Evolutionary conservation across 2,113 vertebrate species (phyloP), one percentile per base, ranked within the genome.

Genomic region (Meles meles): DNA sequence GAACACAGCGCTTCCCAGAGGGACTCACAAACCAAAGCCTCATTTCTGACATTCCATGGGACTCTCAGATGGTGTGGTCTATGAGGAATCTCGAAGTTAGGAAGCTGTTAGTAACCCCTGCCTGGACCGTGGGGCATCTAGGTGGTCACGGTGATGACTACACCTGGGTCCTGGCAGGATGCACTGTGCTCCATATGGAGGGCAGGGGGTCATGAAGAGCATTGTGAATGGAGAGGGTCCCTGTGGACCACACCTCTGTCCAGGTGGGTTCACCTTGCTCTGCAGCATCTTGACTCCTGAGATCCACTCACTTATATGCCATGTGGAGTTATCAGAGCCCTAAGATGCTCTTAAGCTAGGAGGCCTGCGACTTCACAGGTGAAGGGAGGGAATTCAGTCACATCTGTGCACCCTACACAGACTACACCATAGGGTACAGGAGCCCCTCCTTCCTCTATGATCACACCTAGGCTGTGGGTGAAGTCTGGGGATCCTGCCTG

Each of bases 361-460:
- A 31, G 55, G 65, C 2, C n/a, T 29, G 7, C 6, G 42, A 31
- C 14, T 20, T 44, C 20, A 8, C 5, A n/a, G 44, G 67, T 17
- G 12, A 14, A 23, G 17, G 25, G 29, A 39, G 12, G 25, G 29
- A 29, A 27, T 10, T 23, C 6, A 44, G 42, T 37, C 27, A n/a
- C 11, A 27, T 6, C 42, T 12, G 25, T n/a, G 65, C 5, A 39
- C 5, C 9, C 39, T 23, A n/a, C 14, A 57, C 9, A 14, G 69
- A 20, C 10, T 13, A 4, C 1, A 52, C 7, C 15, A 1, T 0
- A 15, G 37, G 21, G 39, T 7, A 12, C 8, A 8, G 55, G 34
- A 9, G 39, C 29, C 11, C 4, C 0, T 0, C 52, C 37, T 52
- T 65, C 31, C 61, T 52, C 6, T 4, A 14, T 0, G 72, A 2